These are phyloP conservation scores for Craniophora ligustri DNA, from an alignment of 2,888 invertebrate genomes.

Conservation along the genomic window DNA sequence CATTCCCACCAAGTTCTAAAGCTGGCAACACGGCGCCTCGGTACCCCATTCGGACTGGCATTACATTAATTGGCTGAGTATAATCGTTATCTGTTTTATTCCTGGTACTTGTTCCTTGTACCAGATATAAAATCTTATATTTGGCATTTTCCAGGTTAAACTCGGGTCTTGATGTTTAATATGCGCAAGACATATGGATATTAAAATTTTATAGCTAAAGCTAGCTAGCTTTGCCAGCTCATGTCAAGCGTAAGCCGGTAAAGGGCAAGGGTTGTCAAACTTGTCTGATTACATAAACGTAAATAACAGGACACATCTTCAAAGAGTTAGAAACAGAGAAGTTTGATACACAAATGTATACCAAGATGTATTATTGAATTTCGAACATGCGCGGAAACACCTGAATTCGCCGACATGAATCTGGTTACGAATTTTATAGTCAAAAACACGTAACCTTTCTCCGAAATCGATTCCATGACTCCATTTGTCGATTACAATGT, in stretches of 20 bases:
- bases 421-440: slow-evolving; percentile 36
- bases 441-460: slow-evolving; percentile 50
- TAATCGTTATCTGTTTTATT: slow-evolving; percentile 20
- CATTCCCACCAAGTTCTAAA: slow-evolving; percentile 55
- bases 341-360: too few relatives aligned
- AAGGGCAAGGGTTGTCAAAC: slow-evolving; percentile 1
- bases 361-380: slow-evolving; percentile 6
- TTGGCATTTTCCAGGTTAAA: slow-evolving; percentile 10
- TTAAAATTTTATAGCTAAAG: slow-evolving; percentile 1
- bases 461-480: slow-evolving; percentile 43
- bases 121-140: slow-evolving; percentile 12
- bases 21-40: slow-evolving; percentile 3
- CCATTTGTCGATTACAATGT: slow-evolving; percentile 59
- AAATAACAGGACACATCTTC: too few relatives aligned
- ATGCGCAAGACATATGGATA: neutral
- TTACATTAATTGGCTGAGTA: slow-evolving; percentile 23
- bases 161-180: neutral
- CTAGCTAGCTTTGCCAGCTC: neutral
- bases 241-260: neutral
- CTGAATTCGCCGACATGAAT: slow-evolving; percentile 12
- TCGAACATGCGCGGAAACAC: slow-evolving; percentile 6
- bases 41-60: slow-evolving; percentile 8
- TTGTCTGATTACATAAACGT: neutral
- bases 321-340: too few relatives aligned
- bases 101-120: slow-evolving; percentile 2